Conservation (phyloP, 2,113 vertebrate species). For the Nycticebus coucang region DNA sequence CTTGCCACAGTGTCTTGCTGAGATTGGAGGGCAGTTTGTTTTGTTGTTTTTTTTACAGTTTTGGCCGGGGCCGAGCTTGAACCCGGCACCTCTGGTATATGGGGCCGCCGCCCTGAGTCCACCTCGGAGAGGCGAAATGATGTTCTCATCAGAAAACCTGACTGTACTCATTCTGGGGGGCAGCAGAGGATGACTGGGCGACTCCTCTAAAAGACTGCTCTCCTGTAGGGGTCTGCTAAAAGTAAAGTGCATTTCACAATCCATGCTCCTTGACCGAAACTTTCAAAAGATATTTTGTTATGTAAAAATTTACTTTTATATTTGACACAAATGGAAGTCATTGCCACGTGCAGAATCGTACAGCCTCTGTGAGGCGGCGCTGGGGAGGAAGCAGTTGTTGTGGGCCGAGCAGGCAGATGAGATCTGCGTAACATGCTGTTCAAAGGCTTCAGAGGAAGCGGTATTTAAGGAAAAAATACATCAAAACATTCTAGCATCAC, state of each 20-base stretch:
- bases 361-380: background rate
- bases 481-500: background rate
- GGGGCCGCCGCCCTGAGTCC: background rate
- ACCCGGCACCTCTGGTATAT: too few species aligned
- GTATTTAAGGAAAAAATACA: background rate
- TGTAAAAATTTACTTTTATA: background rate
- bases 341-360: rapidly evolving
- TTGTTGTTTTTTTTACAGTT: too few species aligned
- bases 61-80: too few species aligned
- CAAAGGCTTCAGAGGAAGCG: background rate
- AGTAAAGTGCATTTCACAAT: background rate
- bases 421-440: rapidly evolving
- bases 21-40: rapidly evolving
- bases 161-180: rapidly evolving
- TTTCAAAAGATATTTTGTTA: background rate
- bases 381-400: background rate
- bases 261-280: background rate
- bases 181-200: background rate
- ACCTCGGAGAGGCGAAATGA: rapidly evolving
- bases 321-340: background rate
- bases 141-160: background rate
- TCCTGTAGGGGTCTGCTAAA: background rate
- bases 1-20: rapidly evolving
- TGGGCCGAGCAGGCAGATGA: background rate
- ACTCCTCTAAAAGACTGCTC: background rate